A percentile compares a stretch with the other conserved stretches of the same genome.
phyloP scores from a whole-genome alignment of 1,140 invertebrate species.

The Hylyphantes graminicola region DNA sequence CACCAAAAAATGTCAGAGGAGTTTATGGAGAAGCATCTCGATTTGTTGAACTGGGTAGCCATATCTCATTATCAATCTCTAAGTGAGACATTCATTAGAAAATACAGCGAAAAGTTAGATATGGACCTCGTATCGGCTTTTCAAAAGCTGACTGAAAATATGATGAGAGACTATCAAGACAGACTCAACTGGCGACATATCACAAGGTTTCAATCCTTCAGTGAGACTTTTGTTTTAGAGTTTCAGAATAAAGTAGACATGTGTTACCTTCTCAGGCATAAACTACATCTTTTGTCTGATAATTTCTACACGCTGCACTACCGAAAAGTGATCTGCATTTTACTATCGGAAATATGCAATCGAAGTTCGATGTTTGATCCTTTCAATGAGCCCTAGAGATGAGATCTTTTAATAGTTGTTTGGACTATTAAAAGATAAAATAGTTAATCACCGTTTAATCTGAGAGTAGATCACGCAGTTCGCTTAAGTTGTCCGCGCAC shows the following conservation, averaged over 20 bases:
- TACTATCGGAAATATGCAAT: conserved; percentile 11
- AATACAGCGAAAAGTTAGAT: neutral
- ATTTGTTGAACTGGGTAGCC: neutral
- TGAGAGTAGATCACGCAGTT: no score
- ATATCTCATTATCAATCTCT: conserved; percentile 9
- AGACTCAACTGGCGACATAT: neutral
- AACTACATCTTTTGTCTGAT: conserved; percentile 17
- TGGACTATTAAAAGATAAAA: neutral
- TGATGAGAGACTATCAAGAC: conserved; percentile 12
- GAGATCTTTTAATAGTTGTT: no score
- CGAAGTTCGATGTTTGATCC: neutral
- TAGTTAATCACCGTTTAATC: no score
- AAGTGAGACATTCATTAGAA: conserved; percentile 9
- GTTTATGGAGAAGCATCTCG: conserved; percentile 8
- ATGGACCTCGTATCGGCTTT: neutral
- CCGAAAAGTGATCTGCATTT: conserved; percentile 9
- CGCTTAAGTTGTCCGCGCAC: no score
- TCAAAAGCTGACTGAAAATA: conserved; percentile 18
- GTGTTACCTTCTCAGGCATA: conserved; percentile 1
- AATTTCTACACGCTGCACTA: conserved; percentile 1
- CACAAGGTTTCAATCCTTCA: neutral
- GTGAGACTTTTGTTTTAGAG: neutral
- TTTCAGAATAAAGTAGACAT: conserved; percentile 8
- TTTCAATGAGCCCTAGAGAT: neutral
- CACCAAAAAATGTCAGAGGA: conserved; percentile 3